Evolutionary conservation across 2,888 invertebrate genomes (phyloP).

Genomic region (Leucophora obtusa): DNA sequence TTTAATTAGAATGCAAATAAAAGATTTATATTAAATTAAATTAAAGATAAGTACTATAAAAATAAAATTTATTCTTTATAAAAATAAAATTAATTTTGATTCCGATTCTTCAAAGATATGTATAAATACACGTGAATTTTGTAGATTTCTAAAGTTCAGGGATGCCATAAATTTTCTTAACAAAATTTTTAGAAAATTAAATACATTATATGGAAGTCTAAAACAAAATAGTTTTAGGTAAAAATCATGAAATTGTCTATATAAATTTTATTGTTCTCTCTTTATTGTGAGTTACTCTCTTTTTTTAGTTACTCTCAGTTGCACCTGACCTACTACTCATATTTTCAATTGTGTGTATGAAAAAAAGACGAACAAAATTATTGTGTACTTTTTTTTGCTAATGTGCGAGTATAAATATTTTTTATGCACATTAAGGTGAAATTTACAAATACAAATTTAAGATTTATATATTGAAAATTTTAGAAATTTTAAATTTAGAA

Average conservation of each 20-base stretch:
- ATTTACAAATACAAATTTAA: too few species aligned
- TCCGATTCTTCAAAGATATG: conserved; percentile 13
- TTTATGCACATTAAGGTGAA: too few species aligned
- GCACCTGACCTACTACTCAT: conserved; percentile 74
- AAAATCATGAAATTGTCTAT: not conserved
- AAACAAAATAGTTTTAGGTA: conserved; percentile 16
- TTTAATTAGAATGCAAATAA: not conserved
- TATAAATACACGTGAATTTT: conserved; percentile 32
- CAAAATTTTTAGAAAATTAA: conserved; percentile 10
- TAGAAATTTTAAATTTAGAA: too few species aligned
- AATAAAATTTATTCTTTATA: conserved; percentile 11
- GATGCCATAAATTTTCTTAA: conserved; percentile 43
- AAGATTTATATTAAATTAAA: not conserved
- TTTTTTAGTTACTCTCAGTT: conserved; percentile 41
- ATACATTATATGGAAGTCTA: conserved; percentile 6
- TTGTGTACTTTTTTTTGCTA: too few species aligned
- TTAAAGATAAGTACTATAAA: not conserved
- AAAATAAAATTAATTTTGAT: not conserved
- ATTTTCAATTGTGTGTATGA: too few species aligned
- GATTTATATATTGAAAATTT: too few species aligned
- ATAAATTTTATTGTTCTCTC: not conserved
- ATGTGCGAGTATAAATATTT: too few species aligned
- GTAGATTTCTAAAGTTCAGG: conserved; percentile 56
- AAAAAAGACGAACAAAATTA: too few species aligned
- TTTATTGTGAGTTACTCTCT: not conserved